Base-by-base conservation (phyloP, 2,888 invertebrate species). In the Troides aeacus region DNA sequence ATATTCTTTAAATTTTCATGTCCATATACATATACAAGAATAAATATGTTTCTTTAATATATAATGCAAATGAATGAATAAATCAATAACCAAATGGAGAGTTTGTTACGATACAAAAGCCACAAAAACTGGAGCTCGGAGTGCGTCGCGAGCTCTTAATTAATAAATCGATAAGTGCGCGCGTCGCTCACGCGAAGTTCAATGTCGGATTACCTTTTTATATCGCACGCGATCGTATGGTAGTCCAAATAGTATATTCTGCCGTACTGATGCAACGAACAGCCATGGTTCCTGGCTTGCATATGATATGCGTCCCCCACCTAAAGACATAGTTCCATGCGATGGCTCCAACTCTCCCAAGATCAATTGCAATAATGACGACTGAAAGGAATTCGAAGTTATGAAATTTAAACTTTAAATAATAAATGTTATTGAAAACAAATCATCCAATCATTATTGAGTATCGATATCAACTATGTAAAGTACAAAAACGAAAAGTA, bases 241-340 rank as follows among this genome's bases (percentile, higher is more conserved):
- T 73, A 94, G 90, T 0, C 97, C 97, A 82, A 97, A 97, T 17
- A 96, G 87, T 72, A 97, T 96, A 80, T 97, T 97, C 77, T 97
- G 95, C 60, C 95, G 92, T 2, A 97, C 93, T 1, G 95, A 94
- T 1, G 94, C 95, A 0, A 94, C 93, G 75, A 95, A 95, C 1
- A 95, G 84, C 97, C 97, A 97, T 0, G 97, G 95, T 76, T 97
- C 96, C 86, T 97, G 97, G 63, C 96, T 94, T 1, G 96, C 95
- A 81, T 96, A 97, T 0, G 95, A 93, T n/a, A 95, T 79, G 2
- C 86, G 87, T 1, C 84, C 84, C 6, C 97, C 97, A 1, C 93
- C 93, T 21, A 96, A 84, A 2, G 93, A 84, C 64, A 96, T 81
- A 0, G 89, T 89, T 0, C 97, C 97, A 42, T 89, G 84, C 0